phyloP scores from a whole-genome alignment of 2,113 vertebrate genomes.

The Trogon surrucura region DNA sequence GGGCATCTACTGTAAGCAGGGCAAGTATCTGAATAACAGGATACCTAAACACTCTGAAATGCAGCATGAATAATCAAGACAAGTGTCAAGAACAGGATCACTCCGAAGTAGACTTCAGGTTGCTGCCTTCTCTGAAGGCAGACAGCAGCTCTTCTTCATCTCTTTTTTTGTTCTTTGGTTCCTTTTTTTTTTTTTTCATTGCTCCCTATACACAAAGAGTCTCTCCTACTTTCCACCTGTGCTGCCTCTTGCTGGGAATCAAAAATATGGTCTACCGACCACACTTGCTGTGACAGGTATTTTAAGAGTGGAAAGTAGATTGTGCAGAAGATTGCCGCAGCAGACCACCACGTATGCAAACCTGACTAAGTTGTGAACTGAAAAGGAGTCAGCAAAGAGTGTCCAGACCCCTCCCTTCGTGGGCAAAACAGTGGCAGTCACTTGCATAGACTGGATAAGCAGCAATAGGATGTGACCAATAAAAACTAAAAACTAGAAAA shows the following conservation, averaged over 20 bases:
- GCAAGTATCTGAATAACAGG: not conserved
- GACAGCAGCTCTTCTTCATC: not conserved
- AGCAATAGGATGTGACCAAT: not conserved
- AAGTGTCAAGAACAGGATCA: not conserved
- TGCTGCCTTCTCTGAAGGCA: not conserved
- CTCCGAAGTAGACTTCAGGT: not conserved
- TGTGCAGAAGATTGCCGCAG: not conserved
- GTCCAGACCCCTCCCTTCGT: not conserved
- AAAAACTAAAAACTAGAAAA: not conserved
- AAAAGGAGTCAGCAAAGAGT: not conserved
- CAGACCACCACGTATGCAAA: not conserved
- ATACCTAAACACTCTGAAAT: not conserved
- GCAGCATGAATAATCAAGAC: not conserved
- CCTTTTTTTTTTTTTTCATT: not conserved
- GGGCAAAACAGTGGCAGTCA: not conserved
- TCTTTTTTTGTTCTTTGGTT: not conserved
- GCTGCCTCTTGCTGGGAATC: not conserved
- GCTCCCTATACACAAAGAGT: not conserved
- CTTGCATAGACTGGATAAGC: not conserved
- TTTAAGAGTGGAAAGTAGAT: not conserved
- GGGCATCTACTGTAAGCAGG: not conserved
- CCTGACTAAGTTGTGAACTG: not conserved
- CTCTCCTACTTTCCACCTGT: not conserved
- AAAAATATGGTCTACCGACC: not conserved
- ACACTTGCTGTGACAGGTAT: accelerated